Conservation (phyloP, 1,140 invertebrate species). For the Cyrtorhinus lividipennis region DNA sequence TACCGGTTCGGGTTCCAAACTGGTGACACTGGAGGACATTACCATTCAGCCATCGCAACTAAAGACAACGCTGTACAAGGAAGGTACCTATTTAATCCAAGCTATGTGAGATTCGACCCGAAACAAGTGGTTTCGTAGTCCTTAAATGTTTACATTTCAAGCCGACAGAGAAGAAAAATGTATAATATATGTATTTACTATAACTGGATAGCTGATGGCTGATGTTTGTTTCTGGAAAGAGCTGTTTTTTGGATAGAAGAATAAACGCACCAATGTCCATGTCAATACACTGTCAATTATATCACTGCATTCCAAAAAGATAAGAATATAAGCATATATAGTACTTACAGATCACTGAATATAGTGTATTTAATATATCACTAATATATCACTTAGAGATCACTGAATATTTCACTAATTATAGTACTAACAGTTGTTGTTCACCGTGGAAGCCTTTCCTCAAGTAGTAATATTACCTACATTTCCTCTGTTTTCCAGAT, state of each 20-base stretch:
- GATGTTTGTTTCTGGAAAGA: neutral
- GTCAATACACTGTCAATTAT: too few species aligned
- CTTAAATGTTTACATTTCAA: neutral
- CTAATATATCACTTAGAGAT: too few species aligned
- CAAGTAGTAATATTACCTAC: too few species aligned
- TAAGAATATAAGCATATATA: too few species aligned
- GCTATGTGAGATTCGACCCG: too few species aligned
- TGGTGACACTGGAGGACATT: constrained; percentile 26
- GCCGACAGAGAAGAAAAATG: neutral
- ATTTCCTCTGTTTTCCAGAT: constrained; percentile 36
- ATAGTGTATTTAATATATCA: too few species aligned
- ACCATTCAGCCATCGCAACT: constrained; percentile 25
- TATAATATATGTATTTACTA: neutral
- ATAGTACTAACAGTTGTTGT: too few species aligned
- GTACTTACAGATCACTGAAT: too few species aligned
- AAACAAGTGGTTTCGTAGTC: neutral
- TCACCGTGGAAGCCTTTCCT: too few species aligned
- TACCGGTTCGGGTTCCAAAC: constrained; percentile 28
- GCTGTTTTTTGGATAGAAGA: neutral
- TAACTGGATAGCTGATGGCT: neutral
- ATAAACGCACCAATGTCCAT: too few species aligned
- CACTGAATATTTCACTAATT: too few species aligned
- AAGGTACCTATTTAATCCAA: constrained; percentile 20
- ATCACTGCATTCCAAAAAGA: too few species aligned
- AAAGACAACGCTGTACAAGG: constrained; percentile 28